phyloP scores from a whole-genome alignment of 2,113 vertebrate species.

The Ornithorhynchus anatinus region DNA sequence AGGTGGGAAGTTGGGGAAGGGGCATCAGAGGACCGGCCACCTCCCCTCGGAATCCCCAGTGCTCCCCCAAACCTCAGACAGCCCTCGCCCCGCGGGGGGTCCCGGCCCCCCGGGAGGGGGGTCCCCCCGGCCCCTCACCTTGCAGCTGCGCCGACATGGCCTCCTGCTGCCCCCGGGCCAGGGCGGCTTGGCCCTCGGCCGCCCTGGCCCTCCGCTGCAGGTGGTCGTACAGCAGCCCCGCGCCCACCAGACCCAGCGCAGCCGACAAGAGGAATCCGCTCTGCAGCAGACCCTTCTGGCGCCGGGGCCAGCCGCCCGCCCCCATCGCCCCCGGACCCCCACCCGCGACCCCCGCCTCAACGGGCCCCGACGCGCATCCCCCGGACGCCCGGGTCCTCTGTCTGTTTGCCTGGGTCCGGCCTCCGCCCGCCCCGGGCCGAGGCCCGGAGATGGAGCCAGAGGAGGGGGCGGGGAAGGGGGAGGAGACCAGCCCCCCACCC shows the following conservation, averaged over 20 bases:
- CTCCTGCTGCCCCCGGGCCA: neutral
- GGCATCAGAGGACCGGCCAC: too few species aligned
- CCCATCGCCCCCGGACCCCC: neutral
- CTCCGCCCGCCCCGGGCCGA: too few species aligned
- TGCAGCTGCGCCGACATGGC: neutral
- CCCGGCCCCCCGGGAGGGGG: neutral
- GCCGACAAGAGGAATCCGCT: neutral
- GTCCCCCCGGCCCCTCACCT: neutral
- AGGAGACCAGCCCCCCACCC: too few species aligned
- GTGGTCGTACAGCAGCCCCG: neutral
- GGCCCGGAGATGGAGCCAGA: too few species aligned
- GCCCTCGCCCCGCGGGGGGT: too few species aligned
- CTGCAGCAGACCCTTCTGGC: neutral
- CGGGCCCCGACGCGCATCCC: too few species aligned
- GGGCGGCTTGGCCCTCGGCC: neutral
- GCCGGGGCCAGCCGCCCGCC: neutral
- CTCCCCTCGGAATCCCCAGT: too few species aligned
- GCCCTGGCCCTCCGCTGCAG: neutral
- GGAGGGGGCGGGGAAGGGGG: too few species aligned
- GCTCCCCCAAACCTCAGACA: too few species aligned
- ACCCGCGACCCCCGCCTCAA: neutral
- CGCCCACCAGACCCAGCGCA: neutral
- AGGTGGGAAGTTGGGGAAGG: too few species aligned
- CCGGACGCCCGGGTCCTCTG: too few species aligned
- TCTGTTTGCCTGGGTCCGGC: too few species aligned